phyloP scores from a whole-genome alignment of 2,797 vertebrate species.

The Rhincodon typus region DNA sequence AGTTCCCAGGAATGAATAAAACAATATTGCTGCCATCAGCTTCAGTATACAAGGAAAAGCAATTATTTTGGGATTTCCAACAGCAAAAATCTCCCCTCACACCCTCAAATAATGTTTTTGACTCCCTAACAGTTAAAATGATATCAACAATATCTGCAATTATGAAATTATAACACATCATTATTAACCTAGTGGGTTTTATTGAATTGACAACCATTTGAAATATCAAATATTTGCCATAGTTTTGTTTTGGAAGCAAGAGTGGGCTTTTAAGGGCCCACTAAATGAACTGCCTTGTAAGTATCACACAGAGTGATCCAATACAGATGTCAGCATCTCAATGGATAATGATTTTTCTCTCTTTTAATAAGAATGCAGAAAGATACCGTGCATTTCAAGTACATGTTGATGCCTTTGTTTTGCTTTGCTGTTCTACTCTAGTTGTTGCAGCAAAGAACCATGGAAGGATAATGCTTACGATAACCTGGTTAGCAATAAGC shows the following conservation, averaged over 20 bases:
- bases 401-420: neutral
- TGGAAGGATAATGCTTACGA: neutral
- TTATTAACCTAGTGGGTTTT: neutral
- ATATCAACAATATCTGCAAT: neutral
- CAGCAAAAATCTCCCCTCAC: neutral
- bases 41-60: neutral
- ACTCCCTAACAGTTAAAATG: neutral
- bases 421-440: neutral
- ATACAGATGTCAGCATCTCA: neutral
- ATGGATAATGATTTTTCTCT: neutral
- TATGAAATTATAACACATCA: neutral
- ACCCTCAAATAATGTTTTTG: neutral
- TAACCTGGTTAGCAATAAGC: neutral
- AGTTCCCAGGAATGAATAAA: too few relatives aligned
- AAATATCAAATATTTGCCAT: neutral
- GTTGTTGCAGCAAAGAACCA: neutral
- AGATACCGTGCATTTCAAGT: neutral
- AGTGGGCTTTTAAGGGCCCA: neutral
- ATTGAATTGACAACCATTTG: neutral
- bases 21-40: too few relatives aligned
- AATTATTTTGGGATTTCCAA: neutral
- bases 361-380: neutral
- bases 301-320: neutral
- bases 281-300: neutral
- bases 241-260: neutral